Conservation (phyloP, 2,888 invertebrate genomes). For the Ommatoiulus sabulosus region DNA sequence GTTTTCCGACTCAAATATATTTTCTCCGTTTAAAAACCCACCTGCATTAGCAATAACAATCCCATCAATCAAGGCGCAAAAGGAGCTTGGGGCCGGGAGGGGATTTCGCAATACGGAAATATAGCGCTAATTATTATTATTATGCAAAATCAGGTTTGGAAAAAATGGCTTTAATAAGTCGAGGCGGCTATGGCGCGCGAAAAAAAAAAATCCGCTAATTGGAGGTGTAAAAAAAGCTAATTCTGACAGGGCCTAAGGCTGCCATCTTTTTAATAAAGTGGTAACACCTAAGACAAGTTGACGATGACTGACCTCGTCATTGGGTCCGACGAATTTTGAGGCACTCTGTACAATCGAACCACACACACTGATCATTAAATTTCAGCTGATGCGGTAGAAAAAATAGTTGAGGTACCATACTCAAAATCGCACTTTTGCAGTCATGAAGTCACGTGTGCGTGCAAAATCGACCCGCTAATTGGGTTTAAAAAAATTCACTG, state of each 20-base stretch:
- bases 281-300: conserved; percentile 45
- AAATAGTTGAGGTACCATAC: too few species aligned
- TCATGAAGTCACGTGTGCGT: too few species aligned
- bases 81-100: conserved; percentile 23
- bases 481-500: too few species aligned
- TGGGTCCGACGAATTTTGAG: background rate
- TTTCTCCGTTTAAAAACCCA: conserved; percentile 42
- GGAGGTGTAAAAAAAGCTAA: conserved; percentile 44
- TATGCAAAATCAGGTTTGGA: conserved; percentile 41
- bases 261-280: conserved; percentile 32
- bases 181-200: background rate
- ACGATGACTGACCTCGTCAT: background rate
- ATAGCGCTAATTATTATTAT: conserved; percentile 12
- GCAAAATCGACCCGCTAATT: too few species aligned
- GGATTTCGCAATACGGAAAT: conserved; percentile 15
- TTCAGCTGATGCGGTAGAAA: too few species aligned
- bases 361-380: too few species aligned
- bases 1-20: conserved; percentile 32
- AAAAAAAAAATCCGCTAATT: conserved; percentile 9
- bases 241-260: background rate
- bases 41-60: conserved; percentile 48
- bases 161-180: conserved; percentile 1
- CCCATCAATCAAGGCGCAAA: conserved; percentile 11
- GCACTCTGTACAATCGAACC: too few species aligned
- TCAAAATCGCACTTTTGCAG: too few species aligned